Evolutionary conservation across 2,888 invertebrate species (phyloP).

Genomic region (Fragum whitleyi): DNA sequence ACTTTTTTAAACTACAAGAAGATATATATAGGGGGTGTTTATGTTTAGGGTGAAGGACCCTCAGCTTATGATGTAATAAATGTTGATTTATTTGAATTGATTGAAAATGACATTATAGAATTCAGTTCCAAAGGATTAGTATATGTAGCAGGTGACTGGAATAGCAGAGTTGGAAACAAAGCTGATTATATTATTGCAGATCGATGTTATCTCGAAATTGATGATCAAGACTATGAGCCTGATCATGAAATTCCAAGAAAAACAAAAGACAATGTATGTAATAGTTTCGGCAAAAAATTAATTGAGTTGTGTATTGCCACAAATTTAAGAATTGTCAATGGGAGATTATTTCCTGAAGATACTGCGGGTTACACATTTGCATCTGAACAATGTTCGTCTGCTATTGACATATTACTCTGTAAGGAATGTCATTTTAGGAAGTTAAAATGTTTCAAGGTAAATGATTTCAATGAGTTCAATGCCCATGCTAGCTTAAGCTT

Average conservation of each 20-base stretch:
- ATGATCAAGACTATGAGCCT: slow-evolving; percentile 3
- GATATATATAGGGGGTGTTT: too few species aligned
- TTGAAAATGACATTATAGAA: not conserved
- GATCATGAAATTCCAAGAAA: not conserved
- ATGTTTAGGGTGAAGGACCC: slow-evolving; percentile 4
- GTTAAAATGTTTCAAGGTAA: not conserved
- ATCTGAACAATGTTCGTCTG: not conserved
- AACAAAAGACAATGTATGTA: not conserved
- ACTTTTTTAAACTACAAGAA: too few species aligned
- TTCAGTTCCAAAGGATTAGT: not conserved
- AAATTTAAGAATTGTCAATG: slow-evolving; percentile 6
- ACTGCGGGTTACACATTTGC: not conserved
- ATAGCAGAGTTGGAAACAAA: not conserved
- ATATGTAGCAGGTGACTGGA: slow-evolving; percentile 1
- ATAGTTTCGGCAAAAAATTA: not conserved
- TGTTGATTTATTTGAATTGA: not conserved
- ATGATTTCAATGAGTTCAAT: slow-evolving; percentile 12
- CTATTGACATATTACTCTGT: slow-evolving; percentile 4
- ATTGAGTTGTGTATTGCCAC: slow-evolving; percentile 7
- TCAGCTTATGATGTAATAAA: not conserved
- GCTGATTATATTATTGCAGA: not conserved
- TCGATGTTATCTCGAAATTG: not conserved
- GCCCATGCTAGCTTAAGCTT: slow-evolving; percentile 4
- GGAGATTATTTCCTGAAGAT: not conserved
- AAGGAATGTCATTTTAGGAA: not conserved